Evolutionary conservation across 2,888 invertebrate genomes (phyloP).

Genomic region (Parnassius apollo): DNA sequence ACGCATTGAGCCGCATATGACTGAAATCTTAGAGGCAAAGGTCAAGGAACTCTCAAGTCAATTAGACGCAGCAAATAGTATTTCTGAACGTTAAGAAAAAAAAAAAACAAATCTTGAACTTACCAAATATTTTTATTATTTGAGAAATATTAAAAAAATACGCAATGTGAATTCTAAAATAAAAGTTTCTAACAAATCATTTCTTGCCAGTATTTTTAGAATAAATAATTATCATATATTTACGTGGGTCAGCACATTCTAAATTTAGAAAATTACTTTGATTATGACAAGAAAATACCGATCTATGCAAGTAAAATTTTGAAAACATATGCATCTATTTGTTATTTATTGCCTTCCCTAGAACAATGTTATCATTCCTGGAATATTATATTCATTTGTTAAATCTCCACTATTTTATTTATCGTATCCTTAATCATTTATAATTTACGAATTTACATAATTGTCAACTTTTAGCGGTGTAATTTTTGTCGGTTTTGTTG

Average conservation of each 20-base stretch:
- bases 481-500: constrained; percentile 66
- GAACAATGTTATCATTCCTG: constrained; percentile 24
- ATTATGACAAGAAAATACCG: no score
- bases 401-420: constrained; percentile 1
- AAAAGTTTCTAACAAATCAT: no score
- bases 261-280: no score
- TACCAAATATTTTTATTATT: no score
- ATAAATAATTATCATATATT: no score
- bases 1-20: constrained; percentile 81
- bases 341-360: neutral
- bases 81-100: constrained; percentile 7
- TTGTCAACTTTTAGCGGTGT: constrained; percentile 63
- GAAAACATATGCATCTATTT: no score
- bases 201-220: no score
- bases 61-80: constrained; percentile 47
- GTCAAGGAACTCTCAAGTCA: constrained; percentile 63
- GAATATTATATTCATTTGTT: constrained; percentile 23
- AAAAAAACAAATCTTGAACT: no score
- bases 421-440: neutral
- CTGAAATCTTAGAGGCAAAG: constrained; percentile 70
- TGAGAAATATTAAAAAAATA: no score
- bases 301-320: no score
- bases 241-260: no score
- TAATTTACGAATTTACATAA: constrained; percentile 7
- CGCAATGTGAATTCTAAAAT: no score